Percentiles rank a stretch among this genome's conserved stretches.
phyloP scores from a whole-genome alignment of 2,113 vertebrate species.

The Anthoscopus minutus region DNA sequence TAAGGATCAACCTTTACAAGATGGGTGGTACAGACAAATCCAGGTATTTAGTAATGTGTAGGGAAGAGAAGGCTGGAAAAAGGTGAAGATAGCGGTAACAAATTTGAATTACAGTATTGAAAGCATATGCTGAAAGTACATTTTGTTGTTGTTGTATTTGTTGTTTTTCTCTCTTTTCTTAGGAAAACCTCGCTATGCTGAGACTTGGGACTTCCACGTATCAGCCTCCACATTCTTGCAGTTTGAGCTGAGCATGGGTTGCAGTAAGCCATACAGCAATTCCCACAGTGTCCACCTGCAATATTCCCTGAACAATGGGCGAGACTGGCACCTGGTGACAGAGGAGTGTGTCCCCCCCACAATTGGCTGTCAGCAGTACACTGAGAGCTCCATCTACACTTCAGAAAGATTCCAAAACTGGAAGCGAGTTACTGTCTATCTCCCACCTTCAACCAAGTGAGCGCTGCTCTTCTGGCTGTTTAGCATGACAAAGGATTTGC shows the following conservation, averaged over 20 bases:
- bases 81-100: not conserved
- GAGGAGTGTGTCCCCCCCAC: constrained; percentile 95
- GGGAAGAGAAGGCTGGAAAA: not conserved
- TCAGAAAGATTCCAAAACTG: constrained; percentile 91
- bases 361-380: constrained; percentile 90
- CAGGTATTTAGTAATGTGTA: not conserved
- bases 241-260: constrained; percentile 96
- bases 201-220: constrained; percentile 97
- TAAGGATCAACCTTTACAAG: not conserved
- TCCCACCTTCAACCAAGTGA: constrained; percentile 80
- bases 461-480: constrained; percentile 27
- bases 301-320: constrained; percentile 89
- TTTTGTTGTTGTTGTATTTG: not conserved
- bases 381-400: constrained; percentile 88
- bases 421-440: constrained; percentile 90
- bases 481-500: constrained; percentile 31
- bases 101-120: not conserved
- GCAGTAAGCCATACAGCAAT: constrained; percentile 86
- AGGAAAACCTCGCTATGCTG: constrained; percentile 94
- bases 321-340: constrained; percentile 89
- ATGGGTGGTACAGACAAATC: not conserved
- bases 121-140: not conserved
- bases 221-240: constrained; percentile 91
- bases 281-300: constrained; percentile 85
- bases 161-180: not conserved